Percentiles rank a stretch among this genome's conserved stretches.
Conservation (phyloP, 2,888 invertebrate species). For the Maniola hyperantus region DNA sequence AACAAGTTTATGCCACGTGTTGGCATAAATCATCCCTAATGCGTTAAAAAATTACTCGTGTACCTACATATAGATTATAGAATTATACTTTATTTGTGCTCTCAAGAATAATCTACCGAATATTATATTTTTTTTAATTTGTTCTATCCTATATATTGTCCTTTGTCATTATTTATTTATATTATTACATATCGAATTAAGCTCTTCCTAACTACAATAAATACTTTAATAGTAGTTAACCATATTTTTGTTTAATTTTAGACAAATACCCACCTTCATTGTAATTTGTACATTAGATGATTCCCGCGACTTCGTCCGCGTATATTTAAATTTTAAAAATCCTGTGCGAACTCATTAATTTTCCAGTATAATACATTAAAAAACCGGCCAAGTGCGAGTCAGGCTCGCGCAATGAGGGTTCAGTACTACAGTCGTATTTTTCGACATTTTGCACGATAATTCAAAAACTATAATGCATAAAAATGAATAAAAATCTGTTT, state of each 20-base stretch:
- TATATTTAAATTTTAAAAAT: no score
- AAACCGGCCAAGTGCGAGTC: no score
- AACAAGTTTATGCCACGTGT: no score
- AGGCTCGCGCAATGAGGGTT: no score
- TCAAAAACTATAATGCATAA: no score
- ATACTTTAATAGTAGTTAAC: background rate
- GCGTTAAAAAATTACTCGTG: background rate
- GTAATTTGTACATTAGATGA: background rate
- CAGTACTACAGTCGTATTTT: no score
- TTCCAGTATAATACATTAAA: no score
- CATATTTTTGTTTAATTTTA: background rate
- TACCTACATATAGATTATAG: no score
- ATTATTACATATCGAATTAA: slow-evolving; percentile 8
- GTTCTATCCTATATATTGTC: background rate
- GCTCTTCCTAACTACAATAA: slow-evolving; percentile 11
- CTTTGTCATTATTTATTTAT: slow-evolving; percentile 8
- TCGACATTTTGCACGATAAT: no score
- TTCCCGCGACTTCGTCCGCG: no score
- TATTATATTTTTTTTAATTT: background rate
- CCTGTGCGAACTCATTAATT: background rate
- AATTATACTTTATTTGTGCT: background rate
- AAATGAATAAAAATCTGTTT: no score
- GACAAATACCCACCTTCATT: background rate
- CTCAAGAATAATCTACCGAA: background rate
- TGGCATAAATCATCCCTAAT: no score